Base-by-base conservation (phyloP, 1,140 invertebrate species). In the Eulimnadia texana region DNA sequence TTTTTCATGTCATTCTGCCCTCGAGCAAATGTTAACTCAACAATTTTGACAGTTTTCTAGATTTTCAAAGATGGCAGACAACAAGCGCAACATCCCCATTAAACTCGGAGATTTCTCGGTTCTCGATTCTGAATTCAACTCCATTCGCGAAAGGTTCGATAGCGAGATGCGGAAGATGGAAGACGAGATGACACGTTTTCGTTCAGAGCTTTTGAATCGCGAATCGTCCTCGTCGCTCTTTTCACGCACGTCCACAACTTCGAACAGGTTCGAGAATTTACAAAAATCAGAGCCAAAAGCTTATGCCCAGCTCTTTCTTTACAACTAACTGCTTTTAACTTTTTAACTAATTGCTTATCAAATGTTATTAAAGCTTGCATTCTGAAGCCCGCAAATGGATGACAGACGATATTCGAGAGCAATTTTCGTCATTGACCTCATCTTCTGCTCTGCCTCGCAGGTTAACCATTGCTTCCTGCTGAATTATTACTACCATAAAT, bases 121-220 rank as follows among this genome's bases (percentile, higher is more conserved):
- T 66, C 89, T 96, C 73, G 93, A 96, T 74, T 88, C 86, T 56
- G 93, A 97, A 77, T 97, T 96, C 77, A 90, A 88, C 69, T 92
- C 85, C 73, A 96, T 97, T 72, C 82, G 92, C 64, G 92, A 95
- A 72, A 81, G 90, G 64, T 97, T 97, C 73, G 93, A 97, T 73
- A 84, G 83, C 58, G 93, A 97, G 80, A 97, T 97, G 93, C 80
- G 85, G 67, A 90, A 91, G 77, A 96, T 97, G 90, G 93, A 97
- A 77, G 92, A 96, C 66, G 93, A 97, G 77, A 97, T 97, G 93
- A 86, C 87, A 72, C 87, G 88, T 76, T 94, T 97, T 78, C 80
- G 93, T 64, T 86, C 85, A 62, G 90, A 95, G 73, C 78, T 95
- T 55, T 87, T 93, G 83, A 91, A 92, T 72, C 80, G 88, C 67